These are phyloP conservation scores for Temnothorax longispinosus DNA, from an alignment of 1,140 invertebrate genomes.

Conservation along the genomic window DNA sequence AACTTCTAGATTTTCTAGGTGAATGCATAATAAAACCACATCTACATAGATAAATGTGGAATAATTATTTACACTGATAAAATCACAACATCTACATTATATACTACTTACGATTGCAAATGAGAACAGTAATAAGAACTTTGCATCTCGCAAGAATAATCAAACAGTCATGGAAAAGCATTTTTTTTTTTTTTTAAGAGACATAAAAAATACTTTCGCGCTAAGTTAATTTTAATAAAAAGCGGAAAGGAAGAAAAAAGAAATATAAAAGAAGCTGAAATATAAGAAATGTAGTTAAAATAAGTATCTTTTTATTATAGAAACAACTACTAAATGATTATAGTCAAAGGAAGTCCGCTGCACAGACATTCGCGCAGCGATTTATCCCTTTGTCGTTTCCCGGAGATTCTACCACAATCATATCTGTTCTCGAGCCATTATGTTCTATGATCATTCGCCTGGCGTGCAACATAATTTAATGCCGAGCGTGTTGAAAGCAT, in stretches of 20 bases:
- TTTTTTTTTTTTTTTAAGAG: neutral
- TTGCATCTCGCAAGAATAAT: neutral
- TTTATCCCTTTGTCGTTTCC: neutral
- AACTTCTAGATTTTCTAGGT: too few relatives aligned
- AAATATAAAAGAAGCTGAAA: neutral
- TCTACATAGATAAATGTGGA: conserved; percentile 15
- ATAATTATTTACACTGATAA: neutral
- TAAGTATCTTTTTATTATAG: neutral
- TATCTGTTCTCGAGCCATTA: neutral
- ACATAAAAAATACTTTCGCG: neutral
- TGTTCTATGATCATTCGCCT: neutral
- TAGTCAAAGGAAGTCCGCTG: neutral
- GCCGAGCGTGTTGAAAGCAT: conserved; percentile 39
- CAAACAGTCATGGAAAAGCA: neutral
- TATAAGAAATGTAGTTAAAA: neutral
- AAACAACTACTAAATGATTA: conserved; percentile 5
- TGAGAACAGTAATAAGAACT: neutral
- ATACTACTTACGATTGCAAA: neutral
- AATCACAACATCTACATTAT: neutral
- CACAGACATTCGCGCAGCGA: neutral
- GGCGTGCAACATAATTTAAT: conserved; percentile 29
- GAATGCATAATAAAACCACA: neutral
- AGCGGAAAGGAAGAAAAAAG: neutral
- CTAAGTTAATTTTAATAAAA: conserved; percentile 22
- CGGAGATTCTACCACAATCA: neutral